Conservation (phyloP, 1,140 invertebrate genomes). For the Monomorium pharaonis region DNA sequence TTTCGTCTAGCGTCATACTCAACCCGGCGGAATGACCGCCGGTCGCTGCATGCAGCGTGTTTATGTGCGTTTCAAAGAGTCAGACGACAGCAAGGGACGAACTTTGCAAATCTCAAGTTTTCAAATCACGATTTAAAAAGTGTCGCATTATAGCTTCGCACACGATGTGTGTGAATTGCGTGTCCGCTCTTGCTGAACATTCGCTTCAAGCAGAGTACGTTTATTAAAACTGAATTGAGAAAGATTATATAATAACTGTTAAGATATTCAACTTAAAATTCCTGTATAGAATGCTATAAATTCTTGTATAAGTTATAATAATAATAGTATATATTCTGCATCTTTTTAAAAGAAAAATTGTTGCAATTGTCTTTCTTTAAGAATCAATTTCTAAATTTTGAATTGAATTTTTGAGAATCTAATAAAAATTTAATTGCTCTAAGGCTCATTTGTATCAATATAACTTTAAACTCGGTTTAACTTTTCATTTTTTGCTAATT, state of each 20-base stretch:
- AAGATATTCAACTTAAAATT: not conserved
- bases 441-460: not conserved
- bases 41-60: conserved; percentile 59
- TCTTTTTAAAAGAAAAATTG: not conserved
- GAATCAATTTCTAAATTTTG: too few relatives aligned
- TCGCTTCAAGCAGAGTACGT: not conserved
- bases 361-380: not conserved
- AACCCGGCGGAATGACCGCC: conserved; percentile 51
- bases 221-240: not conserved
- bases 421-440: not conserved
- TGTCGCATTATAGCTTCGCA: not conserved
- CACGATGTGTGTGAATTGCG: not conserved
- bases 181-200: not conserved
- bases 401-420: too few relatives aligned
- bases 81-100: not conserved
- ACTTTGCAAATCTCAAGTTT: conserved; percentile 22
- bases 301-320: not conserved
- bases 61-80: conserved; percentile 49
- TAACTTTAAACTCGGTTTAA: too few relatives aligned
- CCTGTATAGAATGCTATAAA: not conserved
- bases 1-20: conserved; percentile 81
- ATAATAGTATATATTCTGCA: not conserved
- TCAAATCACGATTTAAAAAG: not conserved
- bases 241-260: not conserved
- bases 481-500: too few relatives aligned